phyloP scores from a whole-genome alignment of 1,140 invertebrate genomes.

The Philotrypesis tridentata region DNA sequence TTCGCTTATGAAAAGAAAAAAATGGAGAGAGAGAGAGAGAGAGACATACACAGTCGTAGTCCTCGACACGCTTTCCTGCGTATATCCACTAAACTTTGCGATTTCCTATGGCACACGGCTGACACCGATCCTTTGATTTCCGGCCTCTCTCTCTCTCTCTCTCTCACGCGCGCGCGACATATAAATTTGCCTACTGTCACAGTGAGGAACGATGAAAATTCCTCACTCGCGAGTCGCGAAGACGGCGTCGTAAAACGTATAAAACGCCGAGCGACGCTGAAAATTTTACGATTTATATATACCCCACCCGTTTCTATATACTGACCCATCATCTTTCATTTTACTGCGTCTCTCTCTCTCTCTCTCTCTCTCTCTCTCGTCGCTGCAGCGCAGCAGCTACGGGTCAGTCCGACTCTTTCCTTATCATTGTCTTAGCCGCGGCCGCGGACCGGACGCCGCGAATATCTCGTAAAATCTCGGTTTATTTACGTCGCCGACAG shows the following conservation, averaged over 20 bases:
- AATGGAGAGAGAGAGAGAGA: no score
- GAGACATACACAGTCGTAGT: no score
- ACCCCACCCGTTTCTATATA: neutral
- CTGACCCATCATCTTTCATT: neutral
- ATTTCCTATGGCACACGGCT: neutral
- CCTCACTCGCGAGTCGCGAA: no score
- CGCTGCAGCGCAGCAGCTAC: neutral
- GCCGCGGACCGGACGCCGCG: neutral
- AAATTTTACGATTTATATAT: neutral
- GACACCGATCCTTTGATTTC: neutral
- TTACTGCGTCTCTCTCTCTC: no score
- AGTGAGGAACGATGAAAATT: no score
- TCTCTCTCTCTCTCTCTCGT: no score
- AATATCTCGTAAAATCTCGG: neutral
- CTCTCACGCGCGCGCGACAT: no score
- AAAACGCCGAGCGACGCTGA: neutral
- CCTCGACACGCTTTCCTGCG: no score
- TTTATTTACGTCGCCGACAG: neutral
- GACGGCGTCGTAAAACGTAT: neutral
- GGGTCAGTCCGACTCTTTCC: neutral
- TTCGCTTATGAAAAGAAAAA: no score
- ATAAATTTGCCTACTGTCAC: neutral
- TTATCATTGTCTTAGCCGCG: neutral
- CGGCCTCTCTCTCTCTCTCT: neutral
- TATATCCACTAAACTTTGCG: neutral